Evolutionary conservation across 92 coral and sea anemone species (phyloP), one percentile per base, ranked within the genome.

Genomic region (Micromussa lordhowensis): DNA sequence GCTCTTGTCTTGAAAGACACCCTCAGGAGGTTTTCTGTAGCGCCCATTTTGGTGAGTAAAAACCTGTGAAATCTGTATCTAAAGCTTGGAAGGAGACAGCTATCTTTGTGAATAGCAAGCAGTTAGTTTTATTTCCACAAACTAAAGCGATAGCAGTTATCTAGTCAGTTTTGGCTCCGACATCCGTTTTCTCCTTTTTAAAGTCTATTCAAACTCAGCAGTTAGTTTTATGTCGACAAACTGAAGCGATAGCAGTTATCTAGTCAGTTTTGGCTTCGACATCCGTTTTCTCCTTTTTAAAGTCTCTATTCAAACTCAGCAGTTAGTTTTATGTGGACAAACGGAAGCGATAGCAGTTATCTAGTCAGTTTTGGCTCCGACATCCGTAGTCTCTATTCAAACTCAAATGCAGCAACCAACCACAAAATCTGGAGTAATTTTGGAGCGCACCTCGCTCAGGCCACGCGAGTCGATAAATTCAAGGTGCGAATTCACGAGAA

Each of bases 21-120:
- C 99, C 99, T 32, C 99, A 97, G 78, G 95, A 92, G 59, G 91
- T 75, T 28, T 97, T 87, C 79, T 97, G 99, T 88, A 78, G 90
- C 28, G 95, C 98, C 26, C 93, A 90, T 24, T 96, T 96, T 80
- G 99, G 99, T 97, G 88, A 90, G 99, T 89, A 36, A 0, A 21
- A 61, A 8, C 29, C 12, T 1, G 1, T 8, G 29, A 24, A 5
- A 19, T 61, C 68, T 63, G 64, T 58, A 59, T 18, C n/a, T 64
- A 66, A 11, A 28, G 69, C 69, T 26, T 66, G 32, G 29, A 17
- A 66, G 32, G 13, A 30, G n/a, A n/a, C n/a, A 66, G 1, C 26
- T 66, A 3, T 28, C 31, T 66, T 24, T 22, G 71, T 10, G 31
- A 6, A 66, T 0, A 66, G 29, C 71, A 7, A 0, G 30, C 26